These are phyloP conservation scores for Agrotis exclamationis DNA, from an alignment of 2,888 invertebrate species.

Conservation along the genomic window DNA sequence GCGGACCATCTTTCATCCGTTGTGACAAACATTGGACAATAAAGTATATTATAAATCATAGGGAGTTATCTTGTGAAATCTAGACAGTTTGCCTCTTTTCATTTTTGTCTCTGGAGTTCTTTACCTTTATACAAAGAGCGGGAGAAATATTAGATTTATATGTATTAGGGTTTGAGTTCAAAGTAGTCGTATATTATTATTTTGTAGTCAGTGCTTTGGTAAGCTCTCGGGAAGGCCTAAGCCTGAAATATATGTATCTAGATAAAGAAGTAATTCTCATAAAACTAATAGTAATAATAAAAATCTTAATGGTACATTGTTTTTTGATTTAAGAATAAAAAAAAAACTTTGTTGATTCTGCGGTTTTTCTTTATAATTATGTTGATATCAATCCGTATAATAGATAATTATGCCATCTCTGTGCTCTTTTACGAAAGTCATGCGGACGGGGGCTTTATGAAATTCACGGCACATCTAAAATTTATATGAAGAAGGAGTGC, in stretches of 20 bases:
- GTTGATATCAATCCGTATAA: too few species aligned
- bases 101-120: constrained; percentile 60
- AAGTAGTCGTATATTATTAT: constrained; percentile 23
- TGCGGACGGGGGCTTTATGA: too few species aligned
- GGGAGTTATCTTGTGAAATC: constrained; percentile 73
- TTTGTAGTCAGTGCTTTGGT: constrained; percentile 9
- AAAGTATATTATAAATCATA: constrained; percentile 78
- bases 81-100: constrained; percentile 67
- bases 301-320: neutral
- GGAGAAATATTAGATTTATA: constrained; percentile 42
- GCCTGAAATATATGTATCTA: neutral
- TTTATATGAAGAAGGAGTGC: too few species aligned
- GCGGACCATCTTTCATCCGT: constrained; percentile 71
- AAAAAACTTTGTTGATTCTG: too few species aligned
- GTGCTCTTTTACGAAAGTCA: too few species aligned
- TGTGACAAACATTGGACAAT: constrained; percentile 78
- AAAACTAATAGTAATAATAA: neutral
- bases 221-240: constrained; percentile 2
- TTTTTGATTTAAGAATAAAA: neutral
- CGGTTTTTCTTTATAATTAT: too few species aligned
- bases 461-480: too few species aligned
- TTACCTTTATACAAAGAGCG: constrained; percentile 30
- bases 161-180: constrained; percentile 11
- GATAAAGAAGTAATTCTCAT: constrained; percentile 6
- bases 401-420: too few species aligned